Base-by-base conservation (phyloP, 1,140 invertebrate genomes). In the Panulirus ornatus region DNA sequence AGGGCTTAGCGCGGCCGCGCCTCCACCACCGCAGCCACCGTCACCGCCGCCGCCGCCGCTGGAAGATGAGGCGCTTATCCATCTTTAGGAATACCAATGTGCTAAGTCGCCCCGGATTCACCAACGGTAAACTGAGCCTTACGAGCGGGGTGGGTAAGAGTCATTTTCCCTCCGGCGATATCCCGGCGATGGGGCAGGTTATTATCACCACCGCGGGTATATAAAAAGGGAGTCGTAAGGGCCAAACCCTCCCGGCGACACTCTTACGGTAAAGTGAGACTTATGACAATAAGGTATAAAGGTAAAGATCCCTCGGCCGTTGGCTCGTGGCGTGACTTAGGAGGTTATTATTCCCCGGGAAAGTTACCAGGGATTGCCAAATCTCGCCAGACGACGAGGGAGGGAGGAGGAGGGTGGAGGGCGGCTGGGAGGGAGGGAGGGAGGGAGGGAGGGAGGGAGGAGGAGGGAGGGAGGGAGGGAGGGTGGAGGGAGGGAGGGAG, bases 31-130 rank as follows among this genome's bases (percentile, higher is more conserved):
- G n/a, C n/a, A n/a, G n/a, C n/a, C n/a, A n/a, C n/a, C n/a, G n/a
- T n/a, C n/a, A n/a, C n/a, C n/a, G n/a, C n/a, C 34, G 27, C 36
- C 44, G 70, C n/a, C 63, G n/a, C 82, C 42, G 83, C 36, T 85
- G 40, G n/a, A 75, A 84, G 70, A 85, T 85, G 83, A 85, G 70
- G 83, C 51, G 66, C 70, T 85, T 85, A 75, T 73, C 70, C 83
- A 22, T 85, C 83, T 34, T 58, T 40, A 40, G 42, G 83, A 75
- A 85, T 75, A 85, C 82, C 70, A 85, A 85, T 85, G 83, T 73
- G 83, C 66, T 75, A 85, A 85, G 83, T 85, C 70, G 19, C 63
- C 38, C 40, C 11, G n/a, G n/a, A 19, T 14, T 0, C 27, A 0
- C n/a, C 83, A 19, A 16, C n/a, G 3, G 66, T n/a, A 71, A 66